phyloP scores from a whole-genome alignment of 2,888 invertebrate species.

The Mesorhabditis sp. region DNA sequence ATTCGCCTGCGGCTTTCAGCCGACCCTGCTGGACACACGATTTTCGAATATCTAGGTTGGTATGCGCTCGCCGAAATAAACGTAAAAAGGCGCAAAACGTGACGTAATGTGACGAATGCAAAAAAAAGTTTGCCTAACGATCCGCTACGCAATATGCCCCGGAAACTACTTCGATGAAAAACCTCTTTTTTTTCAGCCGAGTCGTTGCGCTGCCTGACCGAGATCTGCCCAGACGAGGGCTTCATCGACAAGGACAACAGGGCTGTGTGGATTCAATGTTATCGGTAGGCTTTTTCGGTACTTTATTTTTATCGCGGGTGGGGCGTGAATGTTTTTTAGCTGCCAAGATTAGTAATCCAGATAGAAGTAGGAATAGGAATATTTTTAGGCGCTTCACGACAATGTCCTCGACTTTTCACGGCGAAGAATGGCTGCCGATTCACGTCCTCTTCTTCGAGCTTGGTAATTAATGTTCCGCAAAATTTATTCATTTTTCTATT shows the following conservation, averaged over 20 bases:
- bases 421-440: not conserved
- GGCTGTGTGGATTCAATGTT: not conserved
- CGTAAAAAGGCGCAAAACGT: too few relatives aligned
- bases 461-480: not conserved
- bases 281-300: not conserved
- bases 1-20: not conserved
- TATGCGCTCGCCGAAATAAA: too few relatives aligned
- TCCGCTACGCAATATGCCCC: too few relatives aligned
- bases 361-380: not conserved
- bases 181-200: too few relatives aligned
- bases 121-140: too few relatives aligned
- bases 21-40: not conserved
- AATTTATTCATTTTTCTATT: not conserved
- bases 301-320: not conserved
- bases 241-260: not conserved
- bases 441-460: constrained; percentile 1
- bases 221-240: not conserved
- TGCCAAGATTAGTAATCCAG: too few relatives aligned
- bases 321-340: too few relatives aligned
- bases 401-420: not conserved
- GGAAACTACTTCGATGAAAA: too few relatives aligned
- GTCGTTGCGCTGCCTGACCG: not conserved
- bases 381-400: not conserved
- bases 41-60: not conserved
- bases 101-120: too few relatives aligned